Evolutionary conservation across 2,888 invertebrate species (phyloP).

Genomic region (Danaus chrysippus): DNA sequence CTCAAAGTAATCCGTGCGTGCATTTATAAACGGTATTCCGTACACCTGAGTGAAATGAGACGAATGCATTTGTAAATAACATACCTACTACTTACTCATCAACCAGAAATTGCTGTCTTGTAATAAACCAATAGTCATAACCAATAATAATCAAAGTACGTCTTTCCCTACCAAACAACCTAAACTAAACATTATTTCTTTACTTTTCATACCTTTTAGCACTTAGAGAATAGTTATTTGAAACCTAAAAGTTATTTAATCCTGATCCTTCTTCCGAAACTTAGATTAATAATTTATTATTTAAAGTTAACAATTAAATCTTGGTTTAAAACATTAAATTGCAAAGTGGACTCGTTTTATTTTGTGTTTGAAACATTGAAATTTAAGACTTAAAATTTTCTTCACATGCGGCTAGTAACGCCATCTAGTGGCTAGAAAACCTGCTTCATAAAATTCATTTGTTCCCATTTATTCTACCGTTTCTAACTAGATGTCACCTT

Average conservation of each 20-base stretch:
- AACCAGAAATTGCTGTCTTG: background rate
- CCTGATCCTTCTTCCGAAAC: too few species aligned
- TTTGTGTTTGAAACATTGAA: too few species aligned
- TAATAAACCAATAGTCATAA: background rate
- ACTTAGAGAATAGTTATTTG: background rate
- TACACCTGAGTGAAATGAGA: constrained; percentile 28
- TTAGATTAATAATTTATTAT: too few species aligned
- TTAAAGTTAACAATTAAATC: too few species aligned
- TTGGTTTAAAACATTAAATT: too few species aligned
- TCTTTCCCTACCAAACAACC: too few species aligned
- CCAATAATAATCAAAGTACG: too few species aligned
- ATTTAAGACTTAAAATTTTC: background rate
- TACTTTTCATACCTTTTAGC: background rate
- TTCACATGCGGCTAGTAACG: background rate
- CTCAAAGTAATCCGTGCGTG: constrained; percentile 29
- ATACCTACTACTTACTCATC: constrained; percentile 3
- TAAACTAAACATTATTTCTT: background rate
- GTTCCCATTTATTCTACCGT: background rate
- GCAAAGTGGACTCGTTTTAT: too few species aligned
- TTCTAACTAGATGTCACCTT: constrained; percentile 14
- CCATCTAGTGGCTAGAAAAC: constrained; percentile 16
- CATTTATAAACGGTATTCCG: constrained; percentile 30
- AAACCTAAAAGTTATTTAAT: too few species aligned
- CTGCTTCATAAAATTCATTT: background rate
- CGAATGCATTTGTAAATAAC: constrained; percentile 20